Evolutionary conservation across 2,113 vertebrate species (phyloP).

Genomic region (Cololabis saira): DNA sequence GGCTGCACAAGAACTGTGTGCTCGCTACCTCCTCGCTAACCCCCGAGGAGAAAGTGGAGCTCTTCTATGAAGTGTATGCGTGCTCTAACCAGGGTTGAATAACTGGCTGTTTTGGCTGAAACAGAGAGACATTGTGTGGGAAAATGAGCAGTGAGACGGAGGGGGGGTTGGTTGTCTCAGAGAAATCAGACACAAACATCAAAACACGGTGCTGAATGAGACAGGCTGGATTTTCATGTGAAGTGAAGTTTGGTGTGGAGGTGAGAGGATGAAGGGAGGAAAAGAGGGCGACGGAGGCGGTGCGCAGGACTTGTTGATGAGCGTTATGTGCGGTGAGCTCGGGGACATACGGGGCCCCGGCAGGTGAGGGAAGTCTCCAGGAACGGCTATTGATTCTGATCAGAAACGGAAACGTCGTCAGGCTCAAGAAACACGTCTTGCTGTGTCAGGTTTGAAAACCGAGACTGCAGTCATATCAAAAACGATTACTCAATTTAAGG

Average conservation of each 20-base stretch:
- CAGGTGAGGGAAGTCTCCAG: constrained; percentile 25
- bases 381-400: constrained; percentile 58
- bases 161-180: constrained; percentile 31
- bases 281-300: constrained; percentile 7
- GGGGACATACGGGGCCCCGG: constrained; percentile 21
- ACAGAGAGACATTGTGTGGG: constrained; percentile 58
- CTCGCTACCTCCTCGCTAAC: constrained; percentile 45
- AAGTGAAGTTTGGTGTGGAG: constrained; percentile 16
- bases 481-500: too few species aligned
- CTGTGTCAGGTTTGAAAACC: constrained; percentile 21
- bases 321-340: constrained; percentile 19
- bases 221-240: constrained; percentile 9
- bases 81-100: constrained; percentile 47
- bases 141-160: constrained; percentile 23
- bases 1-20: constrained; percentile 41
- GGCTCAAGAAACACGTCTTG: constrained; percentile 25
- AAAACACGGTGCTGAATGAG: constrained; percentile 9
- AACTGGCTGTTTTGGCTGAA: constrained; percentile 48
- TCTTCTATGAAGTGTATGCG: constrained; percentile 46
- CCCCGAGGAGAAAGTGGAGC: constrained; percentile 34
- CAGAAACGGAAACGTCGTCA: constrained; percentile 38
- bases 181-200: constrained; percentile 34
- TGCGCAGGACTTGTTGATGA: constrained; percentile 17
- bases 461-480: constrained; percentile 21
- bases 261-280: constrained; percentile 18